These are phyloP conservation scores for Protophormia terraenovae DNA, from an alignment of 2,888 invertebrate genomes.

Conservation along the genomic window DNA sequence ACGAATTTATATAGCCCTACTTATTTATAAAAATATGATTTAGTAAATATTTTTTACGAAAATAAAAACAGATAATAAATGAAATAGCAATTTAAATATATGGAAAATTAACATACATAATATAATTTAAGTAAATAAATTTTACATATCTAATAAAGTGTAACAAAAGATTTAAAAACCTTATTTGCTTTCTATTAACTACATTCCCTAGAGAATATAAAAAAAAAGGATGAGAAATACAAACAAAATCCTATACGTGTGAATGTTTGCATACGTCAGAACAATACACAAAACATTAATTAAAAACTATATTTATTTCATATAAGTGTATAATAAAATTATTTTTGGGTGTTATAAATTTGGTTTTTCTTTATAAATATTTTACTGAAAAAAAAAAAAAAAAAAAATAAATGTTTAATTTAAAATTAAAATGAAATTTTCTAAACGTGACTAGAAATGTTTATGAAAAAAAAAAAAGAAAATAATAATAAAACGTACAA, in stretches of 20 bases:
- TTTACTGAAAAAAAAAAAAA: not conserved
- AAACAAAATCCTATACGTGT: not conserved
- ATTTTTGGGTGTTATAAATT: constrained; percentile 17
- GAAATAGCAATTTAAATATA: too few relatives aligned
- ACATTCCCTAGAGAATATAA: not conserved
- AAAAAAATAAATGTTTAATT: constrained; percentile 38
- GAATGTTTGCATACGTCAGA: not conserved
- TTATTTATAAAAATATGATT: too few relatives aligned
- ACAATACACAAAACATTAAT: constrained; percentile 8
- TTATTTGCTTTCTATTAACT: not conserved
- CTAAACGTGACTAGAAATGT: constrained; percentile 56
- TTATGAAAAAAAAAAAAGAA: constrained; percentile 8
- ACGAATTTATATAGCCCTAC: not conserved
- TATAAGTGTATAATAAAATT: not conserved
- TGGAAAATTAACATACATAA: too few relatives aligned
- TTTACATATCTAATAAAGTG: not conserved
- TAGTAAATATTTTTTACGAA: too few relatives aligned
- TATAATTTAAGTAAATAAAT: too few relatives aligned
- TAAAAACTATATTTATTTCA: not conserved
- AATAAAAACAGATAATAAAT: too few relatives aligned
- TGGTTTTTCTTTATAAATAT: not conserved
- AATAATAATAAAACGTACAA: not conserved
- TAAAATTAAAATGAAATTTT: constrained; percentile 59
- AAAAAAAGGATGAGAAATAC: not conserved
- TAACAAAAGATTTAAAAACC: not conserved